Percentiles rank a stretch among this genome's conserved stretches.
These are phyloP conservation scores for Miniopterus natalensis DNA, from an alignment of 2,113 vertebrate genomes.

Conservation along the genomic window DNA sequence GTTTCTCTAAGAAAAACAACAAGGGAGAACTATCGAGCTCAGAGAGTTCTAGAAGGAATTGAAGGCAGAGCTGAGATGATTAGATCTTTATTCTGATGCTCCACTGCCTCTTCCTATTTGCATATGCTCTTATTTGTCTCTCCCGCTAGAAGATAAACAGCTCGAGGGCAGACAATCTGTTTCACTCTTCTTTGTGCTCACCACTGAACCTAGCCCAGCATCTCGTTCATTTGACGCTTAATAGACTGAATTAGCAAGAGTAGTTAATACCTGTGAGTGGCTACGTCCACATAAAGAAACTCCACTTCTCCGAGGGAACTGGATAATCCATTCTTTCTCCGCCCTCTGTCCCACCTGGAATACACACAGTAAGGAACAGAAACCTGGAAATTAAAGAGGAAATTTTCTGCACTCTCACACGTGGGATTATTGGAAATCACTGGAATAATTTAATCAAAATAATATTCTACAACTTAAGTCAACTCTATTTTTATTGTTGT, in stretches of 20 bases:
- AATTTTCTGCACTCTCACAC: neutral
- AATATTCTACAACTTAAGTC: neutral
- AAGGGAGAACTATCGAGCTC: neutral
- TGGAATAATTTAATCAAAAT: slow-evolving; percentile 57
- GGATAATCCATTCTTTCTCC: neutral
- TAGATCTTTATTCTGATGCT: neutral
- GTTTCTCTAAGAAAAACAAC: slow-evolving; percentile 50
- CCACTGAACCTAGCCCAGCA: neutral
- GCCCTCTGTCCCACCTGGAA: neutral
- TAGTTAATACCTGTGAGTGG: neutral
- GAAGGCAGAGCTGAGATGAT: neutral
- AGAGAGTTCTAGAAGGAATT: neutral
- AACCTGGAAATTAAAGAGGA: neutral
- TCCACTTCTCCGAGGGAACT: too few relatives aligned
- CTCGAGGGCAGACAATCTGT: neutral
- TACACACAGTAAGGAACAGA: neutral
- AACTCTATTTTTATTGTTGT: neutral
- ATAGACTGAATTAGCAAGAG: slow-evolving; percentile 12
- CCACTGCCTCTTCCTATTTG: neutral
- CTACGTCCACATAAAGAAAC: neutral
- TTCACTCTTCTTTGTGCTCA: neutral
- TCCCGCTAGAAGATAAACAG: neutral
- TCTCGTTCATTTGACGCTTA: neutral
- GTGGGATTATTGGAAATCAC: neutral
- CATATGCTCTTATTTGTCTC: neutral